Conservation (phyloP, 2,888 invertebrate genomes). For the Galeopsomyia nigrocyanea region DNA sequence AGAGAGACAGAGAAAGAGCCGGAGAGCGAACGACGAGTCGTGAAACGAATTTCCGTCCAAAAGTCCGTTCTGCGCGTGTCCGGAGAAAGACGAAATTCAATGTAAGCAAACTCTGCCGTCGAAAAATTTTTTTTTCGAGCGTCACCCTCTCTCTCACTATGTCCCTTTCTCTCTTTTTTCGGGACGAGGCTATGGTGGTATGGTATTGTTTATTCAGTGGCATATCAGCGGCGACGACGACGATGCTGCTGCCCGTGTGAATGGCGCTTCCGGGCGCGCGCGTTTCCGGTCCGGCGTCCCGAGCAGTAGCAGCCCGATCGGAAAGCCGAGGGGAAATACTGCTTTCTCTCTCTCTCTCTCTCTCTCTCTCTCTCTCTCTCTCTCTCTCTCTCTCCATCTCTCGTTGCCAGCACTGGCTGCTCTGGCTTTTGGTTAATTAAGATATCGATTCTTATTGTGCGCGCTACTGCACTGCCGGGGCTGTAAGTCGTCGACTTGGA, state of each 20-base stretch:
- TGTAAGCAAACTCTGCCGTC: conserved; percentile 46
- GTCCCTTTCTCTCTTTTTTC: conserved; percentile 47
- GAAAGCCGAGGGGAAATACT: too few relatives aligned
- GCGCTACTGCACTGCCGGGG: conserved; percentile 3
- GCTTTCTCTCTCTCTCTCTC: conserved; percentile 46
- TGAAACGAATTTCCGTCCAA: conserved; percentile 54
- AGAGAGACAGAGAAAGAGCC: neutral
- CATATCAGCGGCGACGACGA: conserved; percentile 63
- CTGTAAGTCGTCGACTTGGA: neutral
- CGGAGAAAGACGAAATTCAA: conserved; percentile 37
- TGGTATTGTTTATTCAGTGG: conserved; percentile 66
- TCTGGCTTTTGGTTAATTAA: conserved; percentile 63
- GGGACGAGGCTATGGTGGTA: neutral
- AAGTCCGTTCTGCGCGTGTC: conserved; percentile 24
- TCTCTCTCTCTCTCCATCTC: conserved; percentile 52
- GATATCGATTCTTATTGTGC: conserved; percentile 69
- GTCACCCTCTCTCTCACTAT: conserved; percentile 33
- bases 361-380: conserved; percentile 36
- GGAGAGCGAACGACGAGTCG: conserved; percentile 41
- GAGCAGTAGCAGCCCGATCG: conserved; percentile 55
- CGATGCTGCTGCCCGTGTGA: conserved; percentile 63
- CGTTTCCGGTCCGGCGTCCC: conserved; percentile 68
- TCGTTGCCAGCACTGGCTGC: conserved; percentile 49
- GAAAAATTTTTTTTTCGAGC: conserved; percentile 54
- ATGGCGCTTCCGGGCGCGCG: conserved; percentile 68